These are phyloP conservation scores for Silurus meridionalis DNA, from an alignment of 2,113 vertebrate genomes.

Conservation along the genomic window DNA sequence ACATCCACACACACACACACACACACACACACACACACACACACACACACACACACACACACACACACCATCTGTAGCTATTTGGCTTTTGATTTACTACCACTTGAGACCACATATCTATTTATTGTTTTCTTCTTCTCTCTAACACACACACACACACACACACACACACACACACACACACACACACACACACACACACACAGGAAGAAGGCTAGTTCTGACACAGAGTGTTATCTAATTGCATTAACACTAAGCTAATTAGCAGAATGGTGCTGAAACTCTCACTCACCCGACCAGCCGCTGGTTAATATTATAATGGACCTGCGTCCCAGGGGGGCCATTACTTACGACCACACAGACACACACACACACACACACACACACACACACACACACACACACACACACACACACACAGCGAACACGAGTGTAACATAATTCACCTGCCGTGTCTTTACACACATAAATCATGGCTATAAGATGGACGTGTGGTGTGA, in stretches of 20 bases:
- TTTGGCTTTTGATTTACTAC: conserved; percentile 3
- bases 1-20: conserved; percentile 12
- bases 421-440: not conserved
- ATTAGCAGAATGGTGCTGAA: conserved; percentile 30
- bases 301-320: conserved; percentile 43
- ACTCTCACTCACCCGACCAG: not conserved
- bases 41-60: not conserved
- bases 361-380: not conserved
- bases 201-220: not conserved
- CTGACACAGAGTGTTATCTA: conserved; percentile 5
- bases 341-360: conserved; percentile 41
- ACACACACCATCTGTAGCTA: conserved; percentile 10
- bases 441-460: conserved; percentile 13
- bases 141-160: conserved; percentile 17
- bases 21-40: conserved; percentile 7
- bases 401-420: not conserved
- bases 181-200: conserved; percentile 4
- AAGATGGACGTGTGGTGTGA: conserved; percentile 9
- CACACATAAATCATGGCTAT: conserved; percentile 17
- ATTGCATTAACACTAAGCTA: conserved; percentile 1
- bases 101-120: not conserved
- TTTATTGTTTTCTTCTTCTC: not conserved
- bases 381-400: conserved; percentile 15
- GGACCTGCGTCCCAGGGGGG: conserved; percentile 15
- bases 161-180: conserved; percentile 33